Evolutionary conservation across 2,113 vertebrate genomes (phyloP).

Genomic region (Scomber scombrus): DNA sequence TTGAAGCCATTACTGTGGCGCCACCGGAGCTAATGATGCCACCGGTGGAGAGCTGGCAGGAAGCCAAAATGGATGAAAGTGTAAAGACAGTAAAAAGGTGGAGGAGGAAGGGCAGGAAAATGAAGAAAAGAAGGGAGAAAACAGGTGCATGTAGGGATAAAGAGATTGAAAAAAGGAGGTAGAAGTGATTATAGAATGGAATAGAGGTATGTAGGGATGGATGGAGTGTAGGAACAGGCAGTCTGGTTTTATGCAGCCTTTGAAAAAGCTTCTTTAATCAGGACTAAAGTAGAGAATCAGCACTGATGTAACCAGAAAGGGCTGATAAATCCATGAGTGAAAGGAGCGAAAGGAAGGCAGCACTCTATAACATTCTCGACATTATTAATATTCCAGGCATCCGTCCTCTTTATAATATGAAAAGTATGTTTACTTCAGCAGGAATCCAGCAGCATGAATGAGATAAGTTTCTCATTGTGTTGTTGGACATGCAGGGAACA

Average conservation of each 20-base stretch:
- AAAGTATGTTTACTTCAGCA: conserved; percentile 8
- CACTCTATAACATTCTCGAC: background rate
- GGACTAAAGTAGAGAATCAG: background rate
- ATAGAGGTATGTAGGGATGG: background rate
- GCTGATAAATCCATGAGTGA: background rate
- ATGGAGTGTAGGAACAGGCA: background rate
- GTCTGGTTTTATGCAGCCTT: background rate
- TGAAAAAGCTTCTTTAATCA: conserved; percentile 7
- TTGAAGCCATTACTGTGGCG: background rate
- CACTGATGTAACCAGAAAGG: background rate
- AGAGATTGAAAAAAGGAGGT: background rate
- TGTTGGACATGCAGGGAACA: conserved; percentile 8
- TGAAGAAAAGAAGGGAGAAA: too few species aligned
- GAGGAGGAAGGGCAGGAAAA: background rate
- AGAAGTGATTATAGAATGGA: background rate
- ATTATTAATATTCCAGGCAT: background rate
- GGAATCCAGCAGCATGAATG: background rate
- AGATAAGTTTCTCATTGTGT: conserved; percentile 25
- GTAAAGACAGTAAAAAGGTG: background rate
- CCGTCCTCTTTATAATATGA: background rate
- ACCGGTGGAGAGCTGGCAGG: background rate
- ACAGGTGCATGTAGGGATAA: background rate
- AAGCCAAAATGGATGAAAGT: background rate
- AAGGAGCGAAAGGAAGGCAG: background rate
- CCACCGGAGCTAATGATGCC: conserved; percentile 1